Conservation (phyloP, 2,797 vertebrate genomes). For the Hoplostethus atlanticus region DNA sequence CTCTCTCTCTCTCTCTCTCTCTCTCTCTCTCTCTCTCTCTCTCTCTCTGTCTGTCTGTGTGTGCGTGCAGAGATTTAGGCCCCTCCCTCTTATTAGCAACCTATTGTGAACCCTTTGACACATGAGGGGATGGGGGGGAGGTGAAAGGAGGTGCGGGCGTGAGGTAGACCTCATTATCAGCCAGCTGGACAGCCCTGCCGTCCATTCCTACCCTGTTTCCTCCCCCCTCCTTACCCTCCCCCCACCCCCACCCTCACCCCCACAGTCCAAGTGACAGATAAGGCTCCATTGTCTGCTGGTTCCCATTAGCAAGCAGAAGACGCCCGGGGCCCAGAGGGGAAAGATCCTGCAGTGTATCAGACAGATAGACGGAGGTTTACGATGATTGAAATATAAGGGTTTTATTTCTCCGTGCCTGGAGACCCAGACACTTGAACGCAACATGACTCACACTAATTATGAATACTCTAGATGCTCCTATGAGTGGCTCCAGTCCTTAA, state of each 20-base stretch:
- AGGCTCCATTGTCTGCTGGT: slow-evolving; percentile 56
- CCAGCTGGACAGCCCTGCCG: slow-evolving; percentile 60
- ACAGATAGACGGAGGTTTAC: slow-evolving; percentile 22
- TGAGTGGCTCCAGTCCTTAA: slow-evolving; percentile 22
- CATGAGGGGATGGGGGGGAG: slow-evolving; percentile 50
- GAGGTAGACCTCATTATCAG: slow-evolving; percentile 71
- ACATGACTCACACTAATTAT: slow-evolving; percentile 27
- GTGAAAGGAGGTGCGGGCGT: slow-evolving; percentile 29
- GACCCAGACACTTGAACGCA: slow-evolving; percentile 32
- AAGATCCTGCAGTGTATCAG: slow-evolving; percentile 11
- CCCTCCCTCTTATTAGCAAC: slow-evolving; percentile 62
- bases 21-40: no score
- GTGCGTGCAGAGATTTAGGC: slow-evolving; percentile 39
- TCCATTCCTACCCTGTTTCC: background rate
- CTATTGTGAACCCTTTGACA: slow-evolving; percentile 65
- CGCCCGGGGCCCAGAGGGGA: slow-evolving; percentile 30
- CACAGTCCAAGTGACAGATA: slow-evolving; percentile 28
- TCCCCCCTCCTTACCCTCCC: background rate
- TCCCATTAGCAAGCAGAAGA: slow-evolving; percentile 44
- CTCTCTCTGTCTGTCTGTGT: background rate
- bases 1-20: no score
- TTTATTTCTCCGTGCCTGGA: slow-evolving; percentile 12
- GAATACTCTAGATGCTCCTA: slow-evolving; percentile 28
- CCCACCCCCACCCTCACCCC: background rate
- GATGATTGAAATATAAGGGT: background rate